Percentiles rank a stretch among this genome's conserved stretches.
Evolutionary conservation across 2,888 invertebrate species (phyloP).

Genomic region (Timema cristinae): DNA sequence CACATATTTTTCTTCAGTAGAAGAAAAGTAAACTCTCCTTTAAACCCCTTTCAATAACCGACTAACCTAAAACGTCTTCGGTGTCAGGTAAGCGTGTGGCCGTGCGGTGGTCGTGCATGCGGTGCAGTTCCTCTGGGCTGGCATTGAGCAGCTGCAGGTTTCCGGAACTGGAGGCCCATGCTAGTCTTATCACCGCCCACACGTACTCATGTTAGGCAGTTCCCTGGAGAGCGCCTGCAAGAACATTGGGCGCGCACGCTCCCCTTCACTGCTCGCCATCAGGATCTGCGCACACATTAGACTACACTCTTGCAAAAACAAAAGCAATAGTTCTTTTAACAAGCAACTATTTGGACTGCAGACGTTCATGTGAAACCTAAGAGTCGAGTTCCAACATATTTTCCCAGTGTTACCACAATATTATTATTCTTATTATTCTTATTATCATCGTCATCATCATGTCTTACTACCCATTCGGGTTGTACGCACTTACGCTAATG

Average conservation of each 20-base stretch:
- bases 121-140: slow-evolving; percentile 59
- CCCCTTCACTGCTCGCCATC: slow-evolving; percentile 49
- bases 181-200: slow-evolving; percentile 67
- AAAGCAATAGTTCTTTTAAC: not conserved
- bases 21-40: too few relatives aligned
- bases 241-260: slow-evolving; percentile 50
- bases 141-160: slow-evolving; percentile 57
- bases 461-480: too few relatives aligned
- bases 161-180: slow-evolving; percentile 75
- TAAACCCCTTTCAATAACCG: too few relatives aligned
- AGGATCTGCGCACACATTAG: slow-evolving; percentile 41
- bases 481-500: too few relatives aligned
- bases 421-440: too few relatives aligned
- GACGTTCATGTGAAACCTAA: not conserved
- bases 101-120: slow-evolving; percentile 55
- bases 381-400: too few relatives aligned
- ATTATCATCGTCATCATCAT: too few relatives aligned
- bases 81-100: slow-evolving; percentile 56
- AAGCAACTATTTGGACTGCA: not conserved
- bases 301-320: not conserved
- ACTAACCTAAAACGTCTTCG: slow-evolving; percentile 59
- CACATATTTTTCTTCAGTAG: too few relatives aligned
- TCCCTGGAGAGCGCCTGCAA: slow-evolving; percentile 61
- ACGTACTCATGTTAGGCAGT: slow-evolving; percentile 68
- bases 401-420: too few relatives aligned